Evolutionary conservation across 2,797 vertebrate species (phyloP).

Genomic region (Aulostomus chinensis): DNA sequence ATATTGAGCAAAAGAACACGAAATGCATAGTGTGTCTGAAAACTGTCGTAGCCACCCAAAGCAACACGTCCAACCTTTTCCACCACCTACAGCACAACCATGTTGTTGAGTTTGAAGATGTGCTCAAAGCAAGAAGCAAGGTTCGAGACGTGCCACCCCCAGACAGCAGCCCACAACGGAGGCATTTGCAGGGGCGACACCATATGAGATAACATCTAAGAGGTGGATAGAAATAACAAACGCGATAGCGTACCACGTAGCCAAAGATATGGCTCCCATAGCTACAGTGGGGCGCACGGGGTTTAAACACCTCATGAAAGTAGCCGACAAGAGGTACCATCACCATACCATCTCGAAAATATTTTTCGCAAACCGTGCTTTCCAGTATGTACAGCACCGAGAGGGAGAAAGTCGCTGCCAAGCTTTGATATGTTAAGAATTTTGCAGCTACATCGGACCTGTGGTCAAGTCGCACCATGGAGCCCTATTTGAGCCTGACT

Average conservation of each 20-base stretch:
- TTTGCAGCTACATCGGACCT: constrained; percentile 16
- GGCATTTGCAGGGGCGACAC: not conserved
- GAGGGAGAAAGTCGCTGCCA: constrained; percentile 5
- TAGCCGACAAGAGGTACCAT: constrained; percentile 15
- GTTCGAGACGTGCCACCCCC: not conserved
- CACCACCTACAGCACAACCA: constrained; percentile 1
- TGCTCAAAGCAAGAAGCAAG: not conserved
- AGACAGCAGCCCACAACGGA: not conserved
- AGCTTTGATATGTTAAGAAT: not conserved
- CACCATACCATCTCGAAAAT: constrained; percentile 5
- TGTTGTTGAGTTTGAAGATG: not conserved
- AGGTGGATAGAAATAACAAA: too few relatives aligned
- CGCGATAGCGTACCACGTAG: constrained; percentile 3
- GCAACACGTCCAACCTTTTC: not conserved
- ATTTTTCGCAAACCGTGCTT: constrained; percentile 10
- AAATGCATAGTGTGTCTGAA: not conserved
- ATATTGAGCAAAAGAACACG: not conserved
- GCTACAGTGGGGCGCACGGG: constrained; percentile 14
- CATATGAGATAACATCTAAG: not conserved
- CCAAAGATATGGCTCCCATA: constrained; percentile 14
- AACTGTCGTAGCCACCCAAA: not conserved
- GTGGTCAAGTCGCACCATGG: constrained; percentile 25
- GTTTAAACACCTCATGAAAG: constrained; percentile 19
- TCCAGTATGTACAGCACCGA: constrained; percentile 7
- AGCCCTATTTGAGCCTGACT: too few relatives aligned